Evolutionary conservation across 2,888 invertebrate species (phyloP), one percentile per base, ranked within the genome.

Genomic region (Cataglyphis altisquamis): DNA sequence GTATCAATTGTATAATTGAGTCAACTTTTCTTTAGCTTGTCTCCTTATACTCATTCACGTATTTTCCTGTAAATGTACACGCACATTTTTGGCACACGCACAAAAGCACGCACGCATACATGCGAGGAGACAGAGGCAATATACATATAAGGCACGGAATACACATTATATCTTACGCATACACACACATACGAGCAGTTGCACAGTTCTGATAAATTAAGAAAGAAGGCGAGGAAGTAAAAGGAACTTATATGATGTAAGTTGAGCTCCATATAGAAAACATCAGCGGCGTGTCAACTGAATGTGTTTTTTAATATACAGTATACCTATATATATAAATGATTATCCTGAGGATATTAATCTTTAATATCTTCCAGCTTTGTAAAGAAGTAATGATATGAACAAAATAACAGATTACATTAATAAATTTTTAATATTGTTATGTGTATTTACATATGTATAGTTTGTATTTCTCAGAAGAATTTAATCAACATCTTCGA

Each of bases 121-220:
- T 48, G 12, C 32, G 12, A 78, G 68, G 63, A 86, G 88, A 87
- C 84, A 64, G 85, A 82, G 74, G 86, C 74, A 78, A 82, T 52
- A 62, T 77, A 66, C 57, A 68, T 70, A 70, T 89, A 90, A 90
- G 90, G 90, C 90, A 90, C 90, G 87, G 87, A 91, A 88, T 90
- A 90, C 64, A 89, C 86, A 87, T 88, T 88, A 77, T 57, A 75
- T 83, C 45, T 78, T n/a, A 74, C 83, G 39, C 82, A 85, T 15
- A 75, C 18, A 75, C 12, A 63, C 18, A 72, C 72, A 86, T 75
- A 84, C 73, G 86, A 75, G 62, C 67, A 82, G 74, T 90, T 86
- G 88, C 89, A 90, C 87, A 91, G 86, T 87, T 87, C 87, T 84
- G 82, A 85, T 82, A 87, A 90, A 88, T 77, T 83, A 84, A 89